Evolutionary conservation across 2,888 invertebrate species (phyloP).

Genomic region (Gastracanthus pulcherrimus): DNA sequence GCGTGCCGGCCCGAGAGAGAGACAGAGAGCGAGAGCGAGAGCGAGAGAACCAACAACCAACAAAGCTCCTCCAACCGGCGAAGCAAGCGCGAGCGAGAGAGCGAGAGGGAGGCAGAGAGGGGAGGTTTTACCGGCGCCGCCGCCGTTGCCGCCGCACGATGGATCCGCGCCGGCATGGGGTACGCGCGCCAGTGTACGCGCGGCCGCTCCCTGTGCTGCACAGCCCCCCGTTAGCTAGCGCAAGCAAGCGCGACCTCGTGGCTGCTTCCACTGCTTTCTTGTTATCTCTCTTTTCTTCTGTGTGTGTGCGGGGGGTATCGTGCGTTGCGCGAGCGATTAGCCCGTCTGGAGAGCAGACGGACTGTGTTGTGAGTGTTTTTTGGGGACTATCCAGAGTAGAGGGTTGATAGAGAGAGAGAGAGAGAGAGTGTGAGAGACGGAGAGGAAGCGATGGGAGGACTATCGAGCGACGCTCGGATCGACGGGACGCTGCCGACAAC

Average conservation of each 20-base stretch:
- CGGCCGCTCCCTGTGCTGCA: constrained; percentile 77
- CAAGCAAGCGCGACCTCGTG: constrained; percentile 54
- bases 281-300: constrained; percentile 8
- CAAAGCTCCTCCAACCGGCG: no score
- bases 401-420: not conserved
- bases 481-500: not conserved
- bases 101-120: constrained; percentile 52
- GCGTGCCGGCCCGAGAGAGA: not conserved
- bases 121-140: constrained; percentile 58
- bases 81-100: constrained; percentile 44
- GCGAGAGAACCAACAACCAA: not conserved
- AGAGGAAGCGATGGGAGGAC: constrained; percentile 29
- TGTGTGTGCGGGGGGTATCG: not conserved
- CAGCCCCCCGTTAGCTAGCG: constrained; percentile 64
- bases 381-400: no score
- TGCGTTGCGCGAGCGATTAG: not conserved
- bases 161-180: constrained; percentile 38
- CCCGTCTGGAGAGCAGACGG: not conserved
- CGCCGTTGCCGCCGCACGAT: constrained; percentile 57
- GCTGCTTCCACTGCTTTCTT: constrained; percentile 58
- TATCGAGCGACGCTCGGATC: constrained; percentile 34
- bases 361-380: no score
- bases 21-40: not conserved
- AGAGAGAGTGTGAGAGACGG: not conserved
- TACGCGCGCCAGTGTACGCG: constrained; percentile 72